Conservation (phyloP, 2,113 vertebrate species). For the Macheiramphus alcinus region DNA sequence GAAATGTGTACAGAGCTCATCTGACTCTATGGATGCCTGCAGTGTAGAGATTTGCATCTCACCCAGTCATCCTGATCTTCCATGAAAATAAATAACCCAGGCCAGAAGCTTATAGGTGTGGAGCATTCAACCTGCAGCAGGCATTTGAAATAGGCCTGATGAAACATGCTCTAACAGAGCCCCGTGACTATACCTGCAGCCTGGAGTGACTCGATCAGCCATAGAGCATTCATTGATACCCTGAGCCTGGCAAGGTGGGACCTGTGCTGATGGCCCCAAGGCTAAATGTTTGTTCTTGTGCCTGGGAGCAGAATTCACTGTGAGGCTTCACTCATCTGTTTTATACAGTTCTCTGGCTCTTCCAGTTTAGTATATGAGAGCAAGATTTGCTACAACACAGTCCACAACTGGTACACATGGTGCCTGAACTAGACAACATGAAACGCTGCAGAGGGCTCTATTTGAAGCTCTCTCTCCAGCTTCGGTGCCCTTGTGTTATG, state of each 20-base stretch:
- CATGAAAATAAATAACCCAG: background rate
- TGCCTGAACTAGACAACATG: background rate
- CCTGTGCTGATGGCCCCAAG: rapidly evolving
- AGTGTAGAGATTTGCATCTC: background rate
- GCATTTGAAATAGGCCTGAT: background rate
- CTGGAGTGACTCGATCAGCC: background rate
- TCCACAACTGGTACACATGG: background rate
- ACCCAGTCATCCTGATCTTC: background rate
- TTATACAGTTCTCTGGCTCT: background rate
- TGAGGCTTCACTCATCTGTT: background rate
- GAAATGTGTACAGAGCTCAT: rapidly evolving
- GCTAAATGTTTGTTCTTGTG: background rate
- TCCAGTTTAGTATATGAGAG: rapidly evolving
- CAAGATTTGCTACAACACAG: background rate
- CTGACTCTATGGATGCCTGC: background rate
- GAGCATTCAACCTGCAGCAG: background rate
- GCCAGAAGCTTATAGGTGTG: background rate
- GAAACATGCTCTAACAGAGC: background rate
- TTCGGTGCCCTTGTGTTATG: background rate
- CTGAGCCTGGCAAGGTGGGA: background rate
- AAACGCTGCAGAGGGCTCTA: rapidly evolving
- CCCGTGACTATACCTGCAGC: too few species aligned
- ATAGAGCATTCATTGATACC: background rate
- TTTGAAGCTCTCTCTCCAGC: background rate
- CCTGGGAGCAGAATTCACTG: background rate